Evolutionary conservation across 2,797 vertebrate genomes (phyloP).

Genomic region (Antrozous pallidus): DNA sequence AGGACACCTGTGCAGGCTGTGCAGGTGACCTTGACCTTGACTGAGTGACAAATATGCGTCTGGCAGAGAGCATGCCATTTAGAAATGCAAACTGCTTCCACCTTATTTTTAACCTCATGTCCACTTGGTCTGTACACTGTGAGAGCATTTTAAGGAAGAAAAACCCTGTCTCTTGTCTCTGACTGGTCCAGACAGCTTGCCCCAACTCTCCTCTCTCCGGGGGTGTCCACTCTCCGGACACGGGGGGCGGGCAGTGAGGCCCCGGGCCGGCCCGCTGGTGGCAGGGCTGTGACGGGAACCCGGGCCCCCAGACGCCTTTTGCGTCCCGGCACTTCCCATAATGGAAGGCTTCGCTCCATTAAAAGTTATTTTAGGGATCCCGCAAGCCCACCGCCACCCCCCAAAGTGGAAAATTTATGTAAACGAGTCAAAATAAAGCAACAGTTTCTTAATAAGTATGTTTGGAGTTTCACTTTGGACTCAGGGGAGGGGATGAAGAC

Average conservation of each 20-base stretch:
- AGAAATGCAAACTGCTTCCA: constrained; percentile 20
- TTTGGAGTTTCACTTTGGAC: constrained; percentile 65
- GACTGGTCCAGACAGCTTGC: neutral
- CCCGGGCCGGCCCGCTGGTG: constrained; percentile 25
- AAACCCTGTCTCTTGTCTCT: neutral
- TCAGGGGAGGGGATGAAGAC: constrained; percentile 1
- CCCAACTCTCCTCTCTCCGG: neutral
- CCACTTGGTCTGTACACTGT: neutral
- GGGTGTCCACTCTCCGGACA: neutral
- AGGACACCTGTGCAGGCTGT: neutral
- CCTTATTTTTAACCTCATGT: neutral
- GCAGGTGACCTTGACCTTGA: constrained; percentile 67
- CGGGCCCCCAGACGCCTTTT: constrained; percentile 55
- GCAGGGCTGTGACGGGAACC: neutral
- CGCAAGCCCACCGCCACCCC: constrained; percentile 61
- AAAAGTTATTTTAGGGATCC: constrained; percentile 74
- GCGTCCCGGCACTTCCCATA: constrained; percentile 63
- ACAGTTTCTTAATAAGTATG: constrained; percentile 70
- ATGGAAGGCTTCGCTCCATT: constrained; percentile 70
- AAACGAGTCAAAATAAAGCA: constrained; percentile 69
- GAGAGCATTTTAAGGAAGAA: neutral
- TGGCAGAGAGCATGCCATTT: neutral
- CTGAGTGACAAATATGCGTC: neutral
- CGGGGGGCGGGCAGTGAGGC: neutral
- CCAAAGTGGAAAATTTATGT: constrained; percentile 63